phyloP scores from a whole-genome alignment of 2,113 vertebrate species.

The Misgurnus mizolepis region DNA sequence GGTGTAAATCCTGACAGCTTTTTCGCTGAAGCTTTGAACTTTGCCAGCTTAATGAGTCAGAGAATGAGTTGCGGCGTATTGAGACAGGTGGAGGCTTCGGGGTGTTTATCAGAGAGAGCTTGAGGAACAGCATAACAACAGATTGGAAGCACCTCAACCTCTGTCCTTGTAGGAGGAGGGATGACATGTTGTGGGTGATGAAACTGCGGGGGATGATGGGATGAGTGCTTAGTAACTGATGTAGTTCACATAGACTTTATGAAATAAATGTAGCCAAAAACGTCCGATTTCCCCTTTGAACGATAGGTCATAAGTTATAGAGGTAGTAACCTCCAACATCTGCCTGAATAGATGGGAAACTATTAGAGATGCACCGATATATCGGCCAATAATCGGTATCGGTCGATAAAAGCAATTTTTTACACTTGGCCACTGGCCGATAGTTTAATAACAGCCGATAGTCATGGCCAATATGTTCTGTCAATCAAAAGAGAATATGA shows the following conservation, averaged over 20 bases:
- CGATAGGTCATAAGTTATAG: too few relatives aligned
- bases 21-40: slow-evolving; percentile 22
- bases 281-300: too few relatives aligned
- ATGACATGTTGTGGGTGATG: slow-evolving; percentile 1
- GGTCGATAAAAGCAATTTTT: too few relatives aligned
- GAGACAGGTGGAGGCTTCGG: background rate
- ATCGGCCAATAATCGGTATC: too few relatives aligned
- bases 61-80: slow-evolving; percentile 29
- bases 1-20: slow-evolving; percentile 22
- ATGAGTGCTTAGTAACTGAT: slow-evolving; percentile 2
- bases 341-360: too few relatives aligned
- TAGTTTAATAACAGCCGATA: too few relatives aligned
- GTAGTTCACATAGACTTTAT: background rate
- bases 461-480: too few relatives aligned
- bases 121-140: slow-evolving; percentile 17
- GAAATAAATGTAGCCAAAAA: background rate
- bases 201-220: slow-evolving; percentile 12
- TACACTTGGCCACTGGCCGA: too few relatives aligned
- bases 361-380: too few relatives aligned
- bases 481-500: too few relatives aligned
- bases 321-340: too few relatives aligned
- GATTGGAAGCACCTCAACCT: slow-evolving; percentile 14
- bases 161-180: slow-evolving; percentile 34
- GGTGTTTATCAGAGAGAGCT: slow-evolving; percentile 2
- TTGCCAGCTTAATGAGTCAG: slow-evolving; percentile 38